A percentile compares a stretch with the other conserved stretches of the same genome.
Conservation (phyloP, 2,888 invertebrate genomes). For the Petrolisthes cinctipes region DNA sequence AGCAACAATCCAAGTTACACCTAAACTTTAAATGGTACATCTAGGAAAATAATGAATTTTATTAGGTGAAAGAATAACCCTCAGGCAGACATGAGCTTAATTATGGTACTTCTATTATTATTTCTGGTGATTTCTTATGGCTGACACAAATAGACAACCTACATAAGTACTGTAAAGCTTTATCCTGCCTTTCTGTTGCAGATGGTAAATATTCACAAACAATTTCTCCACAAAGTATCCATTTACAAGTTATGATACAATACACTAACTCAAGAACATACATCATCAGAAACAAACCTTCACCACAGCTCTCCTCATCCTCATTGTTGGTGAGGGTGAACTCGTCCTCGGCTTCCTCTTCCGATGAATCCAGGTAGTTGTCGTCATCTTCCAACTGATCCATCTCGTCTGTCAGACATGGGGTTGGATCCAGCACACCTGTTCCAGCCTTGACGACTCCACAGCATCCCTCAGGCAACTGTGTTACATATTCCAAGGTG, state of each 20-base stretch:
- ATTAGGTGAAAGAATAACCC: too few relatives aligned
- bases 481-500: slow-evolving; percentile 64
- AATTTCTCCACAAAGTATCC: too few relatives aligned
- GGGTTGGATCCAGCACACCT: slow-evolving; percentile 21
- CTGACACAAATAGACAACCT: too few relatives aligned
- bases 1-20: not conserved
- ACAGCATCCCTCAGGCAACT: slow-evolving; percentile 64
- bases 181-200: too few relatives aligned
- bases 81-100: too few relatives aligned
- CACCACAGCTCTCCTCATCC: slow-evolving; percentile 65
- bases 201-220: too few relatives aligned
- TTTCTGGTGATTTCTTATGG: too few relatives aligned
- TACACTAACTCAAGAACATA: too few relatives aligned
- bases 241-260: too few relatives aligned
- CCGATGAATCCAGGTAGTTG: slow-evolving; percentile 65
- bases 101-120: too few relatives aligned
- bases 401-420: slow-evolving; percentile 40
- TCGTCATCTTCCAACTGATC: slow-evolving; percentile 65
- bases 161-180: too few relatives aligned
- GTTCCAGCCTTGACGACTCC: slow-evolving; percentile 22
- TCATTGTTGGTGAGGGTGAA: slow-evolving; percentile 51
- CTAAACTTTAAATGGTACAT: not conserved
- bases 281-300: slow-evolving; percentile 38
- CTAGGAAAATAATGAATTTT: too few relatives aligned
- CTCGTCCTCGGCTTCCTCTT: slow-evolving; percentile 58